Conservation (phyloP, 2,113 vertebrate species). For the Poeciliopsis occidentalis region DNA sequence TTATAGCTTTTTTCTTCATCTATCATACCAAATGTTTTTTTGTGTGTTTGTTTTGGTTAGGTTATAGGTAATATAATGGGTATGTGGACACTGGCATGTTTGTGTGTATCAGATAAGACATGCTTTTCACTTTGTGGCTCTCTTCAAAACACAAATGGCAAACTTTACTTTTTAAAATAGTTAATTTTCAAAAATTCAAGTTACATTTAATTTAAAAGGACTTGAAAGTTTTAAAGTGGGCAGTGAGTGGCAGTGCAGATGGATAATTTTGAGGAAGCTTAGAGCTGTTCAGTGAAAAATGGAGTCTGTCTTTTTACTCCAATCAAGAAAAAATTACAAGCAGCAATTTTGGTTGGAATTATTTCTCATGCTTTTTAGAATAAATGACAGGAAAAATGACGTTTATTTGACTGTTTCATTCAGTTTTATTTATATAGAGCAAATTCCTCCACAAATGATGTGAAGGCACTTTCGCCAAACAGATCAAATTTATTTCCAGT, state of each 20-base stretch:
- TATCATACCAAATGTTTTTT: slow-evolving; percentile 31
- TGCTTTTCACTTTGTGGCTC: slow-evolving; percentile 73
- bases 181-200: neutral
- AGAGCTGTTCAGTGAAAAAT: neutral
- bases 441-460: neutral
- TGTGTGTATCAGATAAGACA: slow-evolving; percentile 64
- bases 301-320: neutral
- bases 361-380: neutral
- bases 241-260: slow-evolving; percentile 31
- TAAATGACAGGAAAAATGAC: neutral
- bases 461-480: neutral
- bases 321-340: neutral
- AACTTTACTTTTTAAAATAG: neutral
- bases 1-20: slow-evolving; percentile 18
- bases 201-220: slow-evolving; percentile 2
- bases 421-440: neutral
- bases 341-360: neutral
- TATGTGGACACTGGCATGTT: slow-evolving; percentile 39
- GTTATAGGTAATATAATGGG: slow-evolving; percentile 39
- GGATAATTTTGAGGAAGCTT: slow-evolving; percentile 7
- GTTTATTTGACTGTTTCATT: neutral
- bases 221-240: slow-evolving; percentile 22
- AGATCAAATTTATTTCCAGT: neutral
- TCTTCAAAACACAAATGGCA: slow-evolving; percentile 17
- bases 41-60: slow-evolving; percentile 11